Base-by-base conservation (phyloP, 2,113 vertebrate genomes). In the Manacus vitellinus region DNA sequence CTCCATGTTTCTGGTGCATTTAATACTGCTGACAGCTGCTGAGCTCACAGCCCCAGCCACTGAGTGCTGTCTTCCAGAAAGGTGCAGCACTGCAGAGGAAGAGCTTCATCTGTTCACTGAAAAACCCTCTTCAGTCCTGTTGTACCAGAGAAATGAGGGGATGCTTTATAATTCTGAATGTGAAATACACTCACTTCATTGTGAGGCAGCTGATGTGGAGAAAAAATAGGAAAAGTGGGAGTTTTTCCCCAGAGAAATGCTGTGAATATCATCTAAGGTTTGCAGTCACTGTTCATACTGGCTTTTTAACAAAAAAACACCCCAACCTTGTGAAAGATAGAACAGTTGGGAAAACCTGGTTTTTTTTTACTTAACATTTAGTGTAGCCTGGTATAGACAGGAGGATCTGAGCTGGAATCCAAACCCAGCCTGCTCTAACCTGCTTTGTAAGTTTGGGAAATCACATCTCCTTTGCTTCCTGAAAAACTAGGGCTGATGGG, bases 11-110 rank as follows among this genome's bases (percentile, higher is more conserved):
- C 73, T 87, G 76, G 63, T 78, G 75, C 86, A 95, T 96, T 93
- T 93, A 95, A 94, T 90, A 21, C 59, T 71, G 79, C 78, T 93
- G 88, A 83, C 92, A 97, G 93, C 81, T 94, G 89, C 93, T 82
- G 70, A 95, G 84, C 80, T 96, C 88, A 84, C 52, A 93, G 88
- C 71, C 88, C 89, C 56, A 49, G 82, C 91, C 66, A 37, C 22
- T 62, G 4, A 88, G 67, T 11, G 47, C 92, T 96, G 67, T 83
- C 75, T 95, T 82, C 88, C 63, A 90, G 85, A 39, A 72, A 66
- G 78, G 78, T 70, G 92, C 22, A 96, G 87, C 71, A 27, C 58
- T 83, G 85, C 88, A 85, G 90, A 93, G 85, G 51, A 96, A 67
- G 2, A 74, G 83, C 90, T 93, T 93, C 2, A 0, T 66, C 78